Evolutionary conservation across 2,797 vertebrate genomes (phyloP).

Genomic region (Scolopax rusticola): DNA sequence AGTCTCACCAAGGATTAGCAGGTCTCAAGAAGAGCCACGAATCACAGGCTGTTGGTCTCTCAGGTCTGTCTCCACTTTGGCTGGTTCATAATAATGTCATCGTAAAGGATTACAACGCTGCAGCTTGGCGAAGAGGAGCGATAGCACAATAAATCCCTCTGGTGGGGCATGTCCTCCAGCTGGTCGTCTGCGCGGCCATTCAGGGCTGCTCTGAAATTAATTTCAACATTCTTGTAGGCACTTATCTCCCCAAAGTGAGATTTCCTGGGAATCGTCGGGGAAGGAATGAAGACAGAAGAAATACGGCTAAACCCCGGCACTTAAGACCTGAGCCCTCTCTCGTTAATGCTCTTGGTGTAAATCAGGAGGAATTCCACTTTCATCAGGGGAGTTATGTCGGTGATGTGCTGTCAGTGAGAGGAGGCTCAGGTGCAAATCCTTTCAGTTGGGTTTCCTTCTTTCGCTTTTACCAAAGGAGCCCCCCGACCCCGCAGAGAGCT

Average conservation of each 20-base stretch:
- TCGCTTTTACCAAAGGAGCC: background rate
- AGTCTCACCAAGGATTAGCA: background rate
- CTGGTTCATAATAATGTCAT: slow-evolving; percentile 40
- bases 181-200: background rate
- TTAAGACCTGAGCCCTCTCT: slow-evolving; percentile 26
- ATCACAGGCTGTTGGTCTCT: fast-evolving
- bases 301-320: slow-evolving; percentile 7
- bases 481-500: background rate
- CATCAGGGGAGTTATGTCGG: background rate
- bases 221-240: slow-evolving; percentile 49
- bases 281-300: slow-evolving; percentile 55
- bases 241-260: slow-evolving; percentile 60
- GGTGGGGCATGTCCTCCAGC: slow-evolving; percentile 14
- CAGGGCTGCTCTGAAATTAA: slow-evolving; percentile 48
- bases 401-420: slow-evolving; percentile 28
- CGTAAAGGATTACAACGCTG: slow-evolving; percentile 42
- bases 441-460: background rate
- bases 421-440: slow-evolving; percentile 7
- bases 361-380: slow-evolving; percentile 56
- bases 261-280: slow-evolving; percentile 50
- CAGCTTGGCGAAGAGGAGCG: background rate
- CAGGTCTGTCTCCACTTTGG: background rate
- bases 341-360: slow-evolving; percentile 45
- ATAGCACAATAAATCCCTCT: slow-evolving; percentile 45
- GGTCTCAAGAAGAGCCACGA: background rate